A percentile compares a stretch with the other conserved stretches of the same genome.
These are phyloP conservation scores for Ganaspis brasiliensis DNA, from an alignment of 2,888 invertebrate species.

Conservation along the genomic window DNA sequence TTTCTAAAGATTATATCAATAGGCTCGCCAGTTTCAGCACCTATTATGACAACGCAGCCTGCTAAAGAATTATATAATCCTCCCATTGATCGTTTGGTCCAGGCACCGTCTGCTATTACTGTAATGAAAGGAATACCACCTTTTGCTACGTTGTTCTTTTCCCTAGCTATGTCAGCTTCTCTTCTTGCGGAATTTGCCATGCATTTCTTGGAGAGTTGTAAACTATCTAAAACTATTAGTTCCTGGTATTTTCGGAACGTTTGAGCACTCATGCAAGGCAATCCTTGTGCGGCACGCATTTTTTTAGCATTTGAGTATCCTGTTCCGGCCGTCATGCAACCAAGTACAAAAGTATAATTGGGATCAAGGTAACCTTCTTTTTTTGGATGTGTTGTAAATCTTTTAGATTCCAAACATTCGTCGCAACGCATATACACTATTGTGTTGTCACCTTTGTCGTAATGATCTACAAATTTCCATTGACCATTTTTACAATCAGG, in stretches of 20 bases:
- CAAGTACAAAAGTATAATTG: background rate
- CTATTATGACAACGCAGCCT: conserved; percentile 59
- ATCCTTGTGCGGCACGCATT: background rate
- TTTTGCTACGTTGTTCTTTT: conserved; percentile 39
- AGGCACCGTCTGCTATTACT: conserved; percentile 58
- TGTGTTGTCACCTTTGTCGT: background rate
- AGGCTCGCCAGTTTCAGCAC: conserved; percentile 57
- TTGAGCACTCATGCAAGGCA: background rate
- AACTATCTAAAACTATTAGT: background rate
- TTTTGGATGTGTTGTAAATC: background rate
- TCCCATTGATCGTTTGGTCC: conserved; percentile 59
- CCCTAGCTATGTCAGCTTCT: background rate
- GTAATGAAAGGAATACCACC: conserved; percentile 54
- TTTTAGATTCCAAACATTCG: background rate
- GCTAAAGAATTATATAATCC: conserved; percentile 54
- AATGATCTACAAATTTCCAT: background rate
- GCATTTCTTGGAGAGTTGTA: background rate
- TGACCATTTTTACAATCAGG: background rate
- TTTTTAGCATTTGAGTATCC: background rate
- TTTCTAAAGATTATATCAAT: conserved; percentile 64
- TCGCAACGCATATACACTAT: background rate
- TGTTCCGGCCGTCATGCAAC: background rate
- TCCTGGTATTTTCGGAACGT: background rate
- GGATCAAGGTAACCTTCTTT: background rate
- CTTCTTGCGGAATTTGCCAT: background rate